Conservation (phyloP, 2,888 invertebrate genomes). For the Mycalesis mineus region DNA sequence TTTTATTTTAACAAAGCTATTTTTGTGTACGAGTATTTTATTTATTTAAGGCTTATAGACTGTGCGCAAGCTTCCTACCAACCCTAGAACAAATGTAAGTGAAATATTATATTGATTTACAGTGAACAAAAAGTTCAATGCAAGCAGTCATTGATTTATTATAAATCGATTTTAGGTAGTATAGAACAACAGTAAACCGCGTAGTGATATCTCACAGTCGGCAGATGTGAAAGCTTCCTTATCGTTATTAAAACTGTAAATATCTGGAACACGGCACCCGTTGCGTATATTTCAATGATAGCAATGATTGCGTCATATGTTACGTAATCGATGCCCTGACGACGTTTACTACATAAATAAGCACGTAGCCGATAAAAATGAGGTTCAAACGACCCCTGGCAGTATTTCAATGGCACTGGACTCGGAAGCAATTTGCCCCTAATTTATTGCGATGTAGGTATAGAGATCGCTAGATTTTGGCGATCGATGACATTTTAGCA, state of each 20-base stretch:
- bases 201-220: no score
- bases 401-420: constrained; percentile 58
- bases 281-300: neutral
- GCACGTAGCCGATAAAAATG: constrained; percentile 17
- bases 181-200: no score
- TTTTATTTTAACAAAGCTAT: no score
- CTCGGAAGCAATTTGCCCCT: constrained; percentile 57
- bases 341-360: constrained; percentile 13
- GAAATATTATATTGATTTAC: no score
- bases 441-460: constrained; percentile 52
- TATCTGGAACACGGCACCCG: neutral
- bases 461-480: constrained; percentile 30
- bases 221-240: neutral
- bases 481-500: constrained; percentile 26
- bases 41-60: no score
- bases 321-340: constrained; percentile 8
- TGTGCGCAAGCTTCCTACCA: no score
- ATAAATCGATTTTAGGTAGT: no score
- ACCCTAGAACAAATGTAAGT: no score
- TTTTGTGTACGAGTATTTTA: no score
- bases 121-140: no score
- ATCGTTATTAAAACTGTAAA: neutral
- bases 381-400: constrained; percentile 36
- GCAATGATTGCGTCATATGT: constrained; percentile 7
- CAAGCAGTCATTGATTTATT: no score